Evolutionary conservation across 2,888 invertebrate genomes (phyloP).

Genomic region (Carcina quercana): DNA sequence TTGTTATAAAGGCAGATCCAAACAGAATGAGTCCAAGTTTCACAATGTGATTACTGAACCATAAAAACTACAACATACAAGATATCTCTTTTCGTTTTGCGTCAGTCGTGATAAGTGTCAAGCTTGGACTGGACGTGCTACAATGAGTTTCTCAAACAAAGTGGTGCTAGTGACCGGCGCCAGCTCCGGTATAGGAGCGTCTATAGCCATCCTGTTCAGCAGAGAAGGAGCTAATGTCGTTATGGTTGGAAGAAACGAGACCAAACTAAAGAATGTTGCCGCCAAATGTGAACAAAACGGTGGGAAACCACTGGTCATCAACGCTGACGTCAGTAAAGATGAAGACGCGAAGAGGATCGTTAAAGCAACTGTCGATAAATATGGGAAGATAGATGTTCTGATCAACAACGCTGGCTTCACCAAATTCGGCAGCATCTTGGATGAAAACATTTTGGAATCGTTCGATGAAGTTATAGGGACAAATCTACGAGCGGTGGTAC

Average conservation of each 20-base stretch:
- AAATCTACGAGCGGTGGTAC: constrained; percentile 24
- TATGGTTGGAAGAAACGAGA: constrained; percentile 28
- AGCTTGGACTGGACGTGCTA: no score
- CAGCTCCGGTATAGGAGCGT: constrained; percentile 30
- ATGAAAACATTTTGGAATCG: constrained; percentile 18
- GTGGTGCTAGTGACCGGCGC: constrained; percentile 32
- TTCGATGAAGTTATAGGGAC: constrained; percentile 24
- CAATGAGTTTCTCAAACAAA: constrained; percentile 30
- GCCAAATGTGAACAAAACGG: constrained; percentile 17
- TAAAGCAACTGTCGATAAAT: constrained; percentile 21
- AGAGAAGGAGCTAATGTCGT: constrained; percentile 25
- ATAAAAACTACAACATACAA: no score
- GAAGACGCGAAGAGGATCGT: constrained; percentile 21
- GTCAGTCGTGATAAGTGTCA: constrained; percentile 7
- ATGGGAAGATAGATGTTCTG: constrained; percentile 29
- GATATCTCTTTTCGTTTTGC: no score
- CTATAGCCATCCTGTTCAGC: constrained; percentile 24
- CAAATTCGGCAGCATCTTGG: constrained; percentile 11
- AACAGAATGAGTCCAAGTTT: no score
- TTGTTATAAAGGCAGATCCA: no score
- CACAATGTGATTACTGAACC: no score
- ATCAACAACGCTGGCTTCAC: constrained; percentile 32
- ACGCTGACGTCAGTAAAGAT: constrained; percentile 28
- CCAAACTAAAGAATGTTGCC: constrained; percentile 20
- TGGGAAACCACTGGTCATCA: constrained; percentile 18